These are phyloP conservation scores for Diarsia rubi DNA, from an alignment of 2,888 invertebrate species.

Conservation along the genomic window DNA sequence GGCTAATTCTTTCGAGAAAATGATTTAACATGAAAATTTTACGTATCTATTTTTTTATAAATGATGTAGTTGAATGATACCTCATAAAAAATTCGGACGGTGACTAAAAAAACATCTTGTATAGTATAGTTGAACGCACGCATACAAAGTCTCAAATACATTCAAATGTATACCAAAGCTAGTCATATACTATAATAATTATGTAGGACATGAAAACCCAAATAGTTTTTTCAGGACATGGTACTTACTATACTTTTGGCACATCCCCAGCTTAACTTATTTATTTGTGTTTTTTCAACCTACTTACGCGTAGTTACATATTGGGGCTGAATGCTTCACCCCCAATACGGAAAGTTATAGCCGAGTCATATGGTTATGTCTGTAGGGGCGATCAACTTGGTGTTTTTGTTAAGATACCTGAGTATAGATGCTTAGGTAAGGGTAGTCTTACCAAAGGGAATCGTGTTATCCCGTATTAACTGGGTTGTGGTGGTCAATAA, in stretches of 20 bases:
- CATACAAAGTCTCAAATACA: background rate
- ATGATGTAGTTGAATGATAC: too few species aligned
- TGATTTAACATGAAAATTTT: too few species aligned
- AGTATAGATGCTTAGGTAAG: too few species aligned
- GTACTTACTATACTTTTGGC: background rate
- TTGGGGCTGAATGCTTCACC: constrained; percentile 18
- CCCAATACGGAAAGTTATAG: constrained; percentile 11
- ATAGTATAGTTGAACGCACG: too few species aligned
- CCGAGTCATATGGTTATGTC: constrained; percentile 9
- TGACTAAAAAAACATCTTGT: too few species aligned
- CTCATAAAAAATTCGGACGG: too few species aligned
- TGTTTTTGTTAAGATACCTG: background rate
- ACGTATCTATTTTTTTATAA: too few species aligned
- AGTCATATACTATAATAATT: background rate
- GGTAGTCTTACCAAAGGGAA: too few species aligned
- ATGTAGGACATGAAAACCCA: background rate
- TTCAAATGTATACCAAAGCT: background rate
- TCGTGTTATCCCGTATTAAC: too few species aligned
- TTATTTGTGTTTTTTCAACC: constrained; percentile 53
- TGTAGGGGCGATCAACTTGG: constrained; percentile 41
- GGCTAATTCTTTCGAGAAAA: too few species aligned
- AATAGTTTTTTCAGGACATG: constrained; percentile 39
- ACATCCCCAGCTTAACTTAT: background rate
- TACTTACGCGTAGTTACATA: constrained; percentile 34
- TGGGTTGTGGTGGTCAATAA: too few species aligned